Evolutionary conservation across 30 jellyfish, hydroid and myxozoan genomes (phyloP).

Genomic region (Aurelia coerulea): DNA sequence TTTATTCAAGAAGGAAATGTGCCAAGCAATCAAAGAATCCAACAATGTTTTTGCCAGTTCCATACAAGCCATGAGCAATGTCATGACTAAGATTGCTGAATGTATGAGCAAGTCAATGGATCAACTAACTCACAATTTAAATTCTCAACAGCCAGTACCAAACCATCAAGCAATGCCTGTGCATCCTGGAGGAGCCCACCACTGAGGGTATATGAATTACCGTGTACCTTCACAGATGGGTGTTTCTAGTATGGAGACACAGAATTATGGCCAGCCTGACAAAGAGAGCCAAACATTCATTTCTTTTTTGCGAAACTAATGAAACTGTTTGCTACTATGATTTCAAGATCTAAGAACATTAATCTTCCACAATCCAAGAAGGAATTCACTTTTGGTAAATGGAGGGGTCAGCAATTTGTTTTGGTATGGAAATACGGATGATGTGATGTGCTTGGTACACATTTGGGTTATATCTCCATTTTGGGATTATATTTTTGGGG

Average conservation of each 20-base stretch:
- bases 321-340: too few relatives aligned
- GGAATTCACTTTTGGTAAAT: too few relatives aligned
- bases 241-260: background rate
- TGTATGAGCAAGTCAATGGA: constrained; percentile 37
- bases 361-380: too few relatives aligned
- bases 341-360: too few relatives aligned
- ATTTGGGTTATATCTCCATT: too few relatives aligned
- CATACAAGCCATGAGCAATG: constrained; percentile 18
- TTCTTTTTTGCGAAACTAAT: background rate
- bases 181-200: constrained; percentile 29
- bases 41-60: constrained; percentile 8
- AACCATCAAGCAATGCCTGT: constrained; percentile 8
- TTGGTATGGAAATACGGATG: too few relatives aligned
- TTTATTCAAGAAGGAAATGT: constrained; percentile 25
- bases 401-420: too few relatives aligned
- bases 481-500: too few relatives aligned
- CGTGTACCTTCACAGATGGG: constrained; percentile 11
- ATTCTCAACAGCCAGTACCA: constrained; percentile 33
- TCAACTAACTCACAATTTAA: constrained; percentile 19
- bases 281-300: background rate
- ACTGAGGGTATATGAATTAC: background rate
- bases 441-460: too few relatives aligned
- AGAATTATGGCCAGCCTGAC: background rate
- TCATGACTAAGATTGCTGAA: constrained; percentile 34
- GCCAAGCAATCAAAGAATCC: constrained; percentile 45